A percentile compares a stretch with the other conserved stretches of the same genome.
These are phyloP conservation scores for Arvicanthis niloticus DNA, from an alignment of 2,113 vertebrate species.

Conservation along the genomic window DNA sequence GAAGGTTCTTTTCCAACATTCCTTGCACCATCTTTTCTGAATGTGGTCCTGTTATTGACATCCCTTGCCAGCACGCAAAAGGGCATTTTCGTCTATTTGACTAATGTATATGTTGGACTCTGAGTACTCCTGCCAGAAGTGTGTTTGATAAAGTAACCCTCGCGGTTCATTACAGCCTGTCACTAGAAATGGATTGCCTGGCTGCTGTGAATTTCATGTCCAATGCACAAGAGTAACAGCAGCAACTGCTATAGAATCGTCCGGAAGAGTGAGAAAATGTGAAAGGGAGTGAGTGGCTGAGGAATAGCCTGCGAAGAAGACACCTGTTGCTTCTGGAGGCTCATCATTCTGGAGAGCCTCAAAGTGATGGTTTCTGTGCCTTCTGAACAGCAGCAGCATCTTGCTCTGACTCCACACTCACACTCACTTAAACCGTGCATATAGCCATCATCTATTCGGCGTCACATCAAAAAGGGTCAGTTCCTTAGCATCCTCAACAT, in stretches of 20 bases:
- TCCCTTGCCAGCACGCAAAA: constrained; percentile 33
- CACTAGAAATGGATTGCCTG: constrained; percentile 67
- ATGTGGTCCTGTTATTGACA: constrained; percentile 28
- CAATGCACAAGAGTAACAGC: not conserved
- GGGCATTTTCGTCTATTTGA: constrained; percentile 39
- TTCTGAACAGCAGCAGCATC: not conserved
- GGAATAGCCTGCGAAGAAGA: not conserved
- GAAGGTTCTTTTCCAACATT: constrained; percentile 45
- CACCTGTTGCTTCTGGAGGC: not conserved
- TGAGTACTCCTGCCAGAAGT: constrained; percentile 36
- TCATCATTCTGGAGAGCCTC: constrained; percentile 29
- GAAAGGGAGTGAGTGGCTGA: not conserved
- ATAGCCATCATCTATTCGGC: not conserved
- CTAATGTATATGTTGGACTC: constrained; percentile 29
- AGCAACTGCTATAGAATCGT: not conserved
- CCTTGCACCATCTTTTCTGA: constrained; percentile 48
- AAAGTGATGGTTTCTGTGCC: not conserved
- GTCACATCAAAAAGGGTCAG: not conserved
- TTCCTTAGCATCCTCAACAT: not conserved
- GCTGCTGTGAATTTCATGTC: constrained; percentile 26
- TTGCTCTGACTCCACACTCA: not conserved
- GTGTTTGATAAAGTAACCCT: constrained; percentile 38
- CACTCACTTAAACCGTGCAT: not conserved
- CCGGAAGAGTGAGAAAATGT: not conserved
- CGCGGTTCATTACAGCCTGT: constrained; percentile 61